Evolutionary conservation across 2,113 vertebrate species (phyloP), one percentile per base, ranked within the genome.

Genomic region (Sebastes fasciatus): DNA sequence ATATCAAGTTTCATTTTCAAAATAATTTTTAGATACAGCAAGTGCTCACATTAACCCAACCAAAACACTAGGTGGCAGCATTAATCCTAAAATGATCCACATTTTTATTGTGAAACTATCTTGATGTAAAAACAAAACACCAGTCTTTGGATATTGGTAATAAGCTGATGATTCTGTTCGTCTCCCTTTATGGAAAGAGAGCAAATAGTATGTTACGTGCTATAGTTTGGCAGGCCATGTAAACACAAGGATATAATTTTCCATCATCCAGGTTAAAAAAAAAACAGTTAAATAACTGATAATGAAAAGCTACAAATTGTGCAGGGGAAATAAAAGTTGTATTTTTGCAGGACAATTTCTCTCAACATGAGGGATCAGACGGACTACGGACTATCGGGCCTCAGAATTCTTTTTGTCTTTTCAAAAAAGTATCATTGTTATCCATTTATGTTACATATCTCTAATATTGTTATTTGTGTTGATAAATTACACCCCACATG

Each of bases 31-130:
- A 21, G 42, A 60, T 14, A 14, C 4, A 60, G 40, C 5, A 19
- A 4, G 8, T 19, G 19, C 40, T 64, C 2, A 11, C 62, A 65
- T 11, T 49, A n/a, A 64, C 4, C 16, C 42, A 17, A 6, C 17
- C 5, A 0, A 34, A 79, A 45, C 82, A 80, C 74, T 58, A 83
- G 88, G 10, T 80, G 85, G 79, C 65, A 68, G 52, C 3, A 9
- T 48, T 52, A 10, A 58, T 23, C 54, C 63, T 77, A 2, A 79
- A 75, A 65, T 4, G 5, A 2, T 43, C 6, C 5, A n/a, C 6
- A 19, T 58, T 45, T 64, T 34, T 9, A 21, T 40, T 46, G 21
- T 73, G 58, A 16, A 58, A 72, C 17, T 14, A 6, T 46, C 9
- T 69, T 16, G 16, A 40, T 42, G 23, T 8, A 49, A 42, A 40